phyloP scores from a whole-genome alignment of 2,113 vertebrate genomes.

The Gymnobelideus leadbeateri region DNA sequence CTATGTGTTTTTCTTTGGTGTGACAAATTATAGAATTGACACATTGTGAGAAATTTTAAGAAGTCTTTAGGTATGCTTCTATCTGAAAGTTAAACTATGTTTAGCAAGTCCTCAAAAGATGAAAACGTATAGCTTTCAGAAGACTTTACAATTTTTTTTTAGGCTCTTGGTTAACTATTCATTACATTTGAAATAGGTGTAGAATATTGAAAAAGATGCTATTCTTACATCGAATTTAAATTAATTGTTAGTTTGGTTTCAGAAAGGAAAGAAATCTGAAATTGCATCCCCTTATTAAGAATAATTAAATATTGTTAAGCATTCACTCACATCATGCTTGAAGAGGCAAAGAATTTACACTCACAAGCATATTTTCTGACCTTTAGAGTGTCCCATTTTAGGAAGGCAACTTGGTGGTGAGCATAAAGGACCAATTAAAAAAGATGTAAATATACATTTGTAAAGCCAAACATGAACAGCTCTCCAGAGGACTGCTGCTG shows the following conservation, averaged over 20 bases:
- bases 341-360: neutral
- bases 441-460: neutral
- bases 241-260: neutral
- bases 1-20: neutral
- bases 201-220: neutral
- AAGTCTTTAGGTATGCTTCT: neutral
- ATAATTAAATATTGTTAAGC: neutral
- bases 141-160: too few relatives aligned
- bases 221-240: neutral
- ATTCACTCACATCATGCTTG: neutral
- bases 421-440: neutral
- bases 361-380: neutral
- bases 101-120: too few relatives aligned
- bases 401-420: neutral
- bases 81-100: too few relatives aligned
- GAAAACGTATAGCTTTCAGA: too few relatives aligned
- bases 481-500: too few relatives aligned
- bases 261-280: neutral
- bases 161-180: too few relatives aligned
- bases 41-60: neutral
- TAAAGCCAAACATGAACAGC: too few relatives aligned
- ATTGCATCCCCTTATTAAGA: neutral
- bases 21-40: slow-evolving; percentile 18
- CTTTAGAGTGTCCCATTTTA: neutral
- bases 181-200: too few relatives aligned